A percentile compares a stretch with the other conserved stretches of the same genome.
phyloP scores from a whole-genome alignment of 2,113 vertebrate genomes.

The Tragelaphus scriptus region DNA sequence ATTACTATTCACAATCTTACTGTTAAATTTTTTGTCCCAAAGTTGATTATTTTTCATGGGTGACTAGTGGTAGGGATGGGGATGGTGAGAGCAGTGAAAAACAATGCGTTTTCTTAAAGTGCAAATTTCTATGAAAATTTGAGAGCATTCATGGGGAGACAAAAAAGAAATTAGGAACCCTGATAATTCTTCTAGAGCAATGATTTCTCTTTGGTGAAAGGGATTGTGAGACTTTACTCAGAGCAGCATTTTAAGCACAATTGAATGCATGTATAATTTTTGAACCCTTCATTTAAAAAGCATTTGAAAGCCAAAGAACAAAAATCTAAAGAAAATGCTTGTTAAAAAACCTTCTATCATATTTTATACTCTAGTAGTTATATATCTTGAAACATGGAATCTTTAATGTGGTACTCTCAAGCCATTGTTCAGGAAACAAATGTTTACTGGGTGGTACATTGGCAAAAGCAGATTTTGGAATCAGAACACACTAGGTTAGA shows the following conservation, averaged over 20 bases:
- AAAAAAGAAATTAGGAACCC: neutral
- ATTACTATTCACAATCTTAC: neutral
- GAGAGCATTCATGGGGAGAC: neutral
- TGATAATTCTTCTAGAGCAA: neutral
- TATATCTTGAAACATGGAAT: neutral
- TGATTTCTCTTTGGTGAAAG: conserved; percentile 13
- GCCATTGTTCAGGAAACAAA: neutral
- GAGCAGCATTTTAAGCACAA: neutral
- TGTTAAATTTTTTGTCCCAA: neutral
- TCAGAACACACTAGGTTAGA: neutral
- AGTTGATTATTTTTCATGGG: neutral
- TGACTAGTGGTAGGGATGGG: neutral
- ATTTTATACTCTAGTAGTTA: neutral
- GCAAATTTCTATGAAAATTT: neutral
- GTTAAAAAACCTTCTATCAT: neutral
- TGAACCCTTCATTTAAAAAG: conserved; percentile 13
- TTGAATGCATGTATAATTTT: conserved; percentile 12
- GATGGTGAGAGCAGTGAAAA: neutral
- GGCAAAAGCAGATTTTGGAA: neutral
- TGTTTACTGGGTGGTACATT: neutral
- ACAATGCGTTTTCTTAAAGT: neutral
- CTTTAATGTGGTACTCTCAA: neutral
- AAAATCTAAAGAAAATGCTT: neutral
- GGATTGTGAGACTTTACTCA: neutral
- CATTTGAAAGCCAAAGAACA: neutral